phyloP scores from a whole-genome alignment of 2,797 vertebrate genomes.

The Sciurus carolinensis region DNA sequence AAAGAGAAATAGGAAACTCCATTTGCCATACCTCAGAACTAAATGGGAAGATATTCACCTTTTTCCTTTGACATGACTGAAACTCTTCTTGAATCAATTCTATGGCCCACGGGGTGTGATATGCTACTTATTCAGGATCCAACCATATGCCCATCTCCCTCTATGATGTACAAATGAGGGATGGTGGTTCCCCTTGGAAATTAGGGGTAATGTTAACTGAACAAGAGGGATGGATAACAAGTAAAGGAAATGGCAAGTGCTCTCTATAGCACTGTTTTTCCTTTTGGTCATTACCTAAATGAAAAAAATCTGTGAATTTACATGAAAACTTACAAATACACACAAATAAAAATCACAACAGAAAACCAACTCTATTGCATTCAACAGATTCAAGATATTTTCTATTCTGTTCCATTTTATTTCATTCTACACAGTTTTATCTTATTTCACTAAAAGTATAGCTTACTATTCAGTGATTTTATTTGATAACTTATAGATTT shows the following conservation, averaged over 20 bases:
- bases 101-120: neutral
- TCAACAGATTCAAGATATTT: neutral
- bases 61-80: neutral
- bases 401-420: neutral
- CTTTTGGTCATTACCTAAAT: no score
- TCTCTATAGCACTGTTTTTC: no score
- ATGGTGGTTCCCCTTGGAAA: neutral
- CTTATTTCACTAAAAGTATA: neutral
- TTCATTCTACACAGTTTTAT: neutral
- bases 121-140: neutral
- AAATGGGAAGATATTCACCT: neutral
- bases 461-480: neutral
- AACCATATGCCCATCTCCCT: neutral
- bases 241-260: neutral
- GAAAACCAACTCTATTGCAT: neutral
- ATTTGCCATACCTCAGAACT: neutral
- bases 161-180: neutral
- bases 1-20: neutral
- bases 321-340: neutral
- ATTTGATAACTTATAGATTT: neutral
- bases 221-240: neutral
- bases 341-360: neutral
- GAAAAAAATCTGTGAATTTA: no score
- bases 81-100: neutral
- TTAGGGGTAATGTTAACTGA: neutral